Percentiles rank a stretch among this genome's conserved stretches.
Conservation (phyloP, 2,113 vertebrate genomes). For the Megalops atlanticus region DNA sequence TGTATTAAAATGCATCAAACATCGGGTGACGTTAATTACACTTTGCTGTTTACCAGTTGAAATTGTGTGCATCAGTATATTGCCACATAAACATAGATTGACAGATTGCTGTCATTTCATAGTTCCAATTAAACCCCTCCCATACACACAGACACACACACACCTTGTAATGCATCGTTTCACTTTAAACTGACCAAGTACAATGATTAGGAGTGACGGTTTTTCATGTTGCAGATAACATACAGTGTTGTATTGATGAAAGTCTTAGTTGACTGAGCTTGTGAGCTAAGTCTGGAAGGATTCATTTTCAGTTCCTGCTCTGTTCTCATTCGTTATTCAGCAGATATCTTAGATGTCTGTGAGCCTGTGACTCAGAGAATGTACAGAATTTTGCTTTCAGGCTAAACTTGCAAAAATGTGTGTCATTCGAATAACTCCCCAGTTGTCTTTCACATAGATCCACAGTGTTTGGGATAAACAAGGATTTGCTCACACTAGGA, state of each 20-base stretch:
- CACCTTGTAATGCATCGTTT: no score
- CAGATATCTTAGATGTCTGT: neutral
- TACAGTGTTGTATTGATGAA: neutral
- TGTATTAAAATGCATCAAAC: no score
- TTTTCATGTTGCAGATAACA: neutral
- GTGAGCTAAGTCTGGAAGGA: neutral
- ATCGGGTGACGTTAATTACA: neutral
- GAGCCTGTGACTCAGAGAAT: neutral
- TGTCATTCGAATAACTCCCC: neutral
- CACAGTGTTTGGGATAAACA: neutral
- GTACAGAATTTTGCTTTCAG: neutral
- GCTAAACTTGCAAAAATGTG: neutral
- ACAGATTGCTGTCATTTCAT: neutral
- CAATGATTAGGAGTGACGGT: no score
- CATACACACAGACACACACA: no score
- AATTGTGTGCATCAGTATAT: neutral
- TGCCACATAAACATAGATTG: neutral
- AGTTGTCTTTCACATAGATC: neutral
- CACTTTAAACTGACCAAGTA: neutral
- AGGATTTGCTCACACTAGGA: no score
- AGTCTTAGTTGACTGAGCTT: no score
- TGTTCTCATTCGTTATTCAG: neutral
- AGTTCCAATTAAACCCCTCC: no score
- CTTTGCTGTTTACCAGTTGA: neutral
- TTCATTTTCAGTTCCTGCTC: neutral